Evolutionary conservation across 2,888 invertebrate species (phyloP).

Genomic region (Sesia apiformis): DNA sequence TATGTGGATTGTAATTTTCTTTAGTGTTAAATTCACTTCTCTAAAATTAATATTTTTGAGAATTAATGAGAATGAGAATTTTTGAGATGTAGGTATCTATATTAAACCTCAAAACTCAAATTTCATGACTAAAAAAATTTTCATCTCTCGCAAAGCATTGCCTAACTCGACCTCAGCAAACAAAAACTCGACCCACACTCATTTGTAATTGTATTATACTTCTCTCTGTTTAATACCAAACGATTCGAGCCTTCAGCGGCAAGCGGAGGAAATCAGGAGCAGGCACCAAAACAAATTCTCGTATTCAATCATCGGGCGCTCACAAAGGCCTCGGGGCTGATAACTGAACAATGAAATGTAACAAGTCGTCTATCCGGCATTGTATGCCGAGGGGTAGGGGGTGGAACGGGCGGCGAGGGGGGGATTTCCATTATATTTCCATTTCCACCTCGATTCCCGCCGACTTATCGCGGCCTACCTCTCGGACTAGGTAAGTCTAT

Average conservation of each 20-base stretch:
- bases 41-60: too few species aligned
- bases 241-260: slow-evolving; percentile 57
- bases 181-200: slow-evolving; percentile 25
- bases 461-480: slow-evolving; percentile 71
- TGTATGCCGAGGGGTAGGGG: slow-evolving; percentile 39
- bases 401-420: slow-evolving; percentile 17
- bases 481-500: slow-evolving; percentile 67
- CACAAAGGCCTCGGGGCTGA: slow-evolving; percentile 67
- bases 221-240: slow-evolving; percentile 41
- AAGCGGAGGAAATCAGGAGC: slow-evolving; percentile 64
- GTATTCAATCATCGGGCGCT: slow-evolving; percentile 70
- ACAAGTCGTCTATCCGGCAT: slow-evolving; percentile 72
- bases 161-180: slow-evolving; percentile 16
- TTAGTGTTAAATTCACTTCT: too few species aligned
- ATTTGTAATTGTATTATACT: slow-evolving; percentile 46
- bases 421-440: slow-evolving; percentile 71
- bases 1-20: too few species aligned
- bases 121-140: not conserved
- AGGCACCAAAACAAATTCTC: slow-evolving; percentile 70
- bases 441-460: slow-evolving; percentile 71
- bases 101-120: too few species aligned
- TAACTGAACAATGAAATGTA: slow-evolving; percentile 75
- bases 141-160: not conserved
- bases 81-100: too few species aligned
- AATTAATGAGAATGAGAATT: too few species aligned